phyloP scores from a whole-genome alignment of 2,888 invertebrate species.

The Diogma glabrata region DNA sequence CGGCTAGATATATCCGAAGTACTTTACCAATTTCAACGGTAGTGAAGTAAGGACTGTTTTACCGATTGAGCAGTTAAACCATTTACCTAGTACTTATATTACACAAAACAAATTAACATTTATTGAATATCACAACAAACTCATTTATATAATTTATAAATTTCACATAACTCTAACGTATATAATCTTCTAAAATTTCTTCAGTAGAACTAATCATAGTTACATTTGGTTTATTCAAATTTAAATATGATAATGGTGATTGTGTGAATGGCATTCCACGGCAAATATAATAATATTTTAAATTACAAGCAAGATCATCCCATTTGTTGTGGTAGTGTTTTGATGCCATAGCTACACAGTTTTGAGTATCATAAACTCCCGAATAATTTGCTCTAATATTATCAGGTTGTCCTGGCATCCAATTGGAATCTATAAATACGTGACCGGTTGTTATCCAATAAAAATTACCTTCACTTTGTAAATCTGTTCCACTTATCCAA shows the following conservation, averaged over 20 bases:
- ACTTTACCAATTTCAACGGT: no score
- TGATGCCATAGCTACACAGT: neutral
- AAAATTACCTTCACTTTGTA: slow-evolving; percentile 4
- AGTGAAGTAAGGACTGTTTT: no score
- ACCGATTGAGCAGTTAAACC: no score
- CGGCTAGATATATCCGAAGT: no score
- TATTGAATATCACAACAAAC: no score
- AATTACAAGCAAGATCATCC: neutral
- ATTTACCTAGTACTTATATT: no score
- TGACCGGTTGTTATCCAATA: neutral
- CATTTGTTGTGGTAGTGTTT: neutral
- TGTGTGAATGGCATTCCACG: neutral
- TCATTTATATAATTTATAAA: no score
- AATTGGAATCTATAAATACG: neutral
- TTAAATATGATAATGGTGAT: neutral
- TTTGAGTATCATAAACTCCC: neutral
- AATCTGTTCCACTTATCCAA: slow-evolving; percentile 5
- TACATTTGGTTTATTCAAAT: no score
- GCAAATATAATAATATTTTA: neutral
- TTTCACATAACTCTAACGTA: no score
- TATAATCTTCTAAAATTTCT: no score
- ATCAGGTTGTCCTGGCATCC: neutral
- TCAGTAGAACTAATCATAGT: no score
- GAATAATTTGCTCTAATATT: neutral
- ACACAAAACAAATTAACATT: no score